Percentiles rank a stretch among this genome's conserved stretches.
phyloP scores from a whole-genome alignment of 2,797 vertebrate genomes.

The Passerculus sandwichensis region DNA sequence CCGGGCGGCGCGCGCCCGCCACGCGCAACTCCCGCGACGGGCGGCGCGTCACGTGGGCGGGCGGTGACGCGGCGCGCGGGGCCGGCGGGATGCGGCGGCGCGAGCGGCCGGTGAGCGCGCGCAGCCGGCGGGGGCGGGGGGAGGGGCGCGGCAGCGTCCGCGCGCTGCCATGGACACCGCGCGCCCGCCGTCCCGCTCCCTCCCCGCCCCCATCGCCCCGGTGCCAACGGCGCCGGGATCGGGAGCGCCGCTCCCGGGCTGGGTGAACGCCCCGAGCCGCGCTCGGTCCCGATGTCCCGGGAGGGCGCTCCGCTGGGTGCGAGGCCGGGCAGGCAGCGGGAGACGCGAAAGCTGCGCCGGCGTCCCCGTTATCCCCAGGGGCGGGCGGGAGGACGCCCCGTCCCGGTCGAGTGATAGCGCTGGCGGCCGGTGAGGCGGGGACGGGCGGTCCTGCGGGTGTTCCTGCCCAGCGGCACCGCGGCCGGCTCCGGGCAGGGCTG shows the following conservation, averaged over 20 bases:
- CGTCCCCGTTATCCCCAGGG: neutral
- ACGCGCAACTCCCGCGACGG: neutral
- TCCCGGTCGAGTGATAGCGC: neutral
- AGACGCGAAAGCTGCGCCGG: no score
- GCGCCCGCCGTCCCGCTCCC: neutral
- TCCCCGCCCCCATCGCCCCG: no score
- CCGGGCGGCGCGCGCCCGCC: neutral
- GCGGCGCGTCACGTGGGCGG: neutral
- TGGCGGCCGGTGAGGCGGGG: neutral
- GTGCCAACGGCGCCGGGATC: neutral
- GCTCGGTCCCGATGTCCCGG: neutral
- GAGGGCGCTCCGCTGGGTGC: neutral
- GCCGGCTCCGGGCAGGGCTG: neutral
- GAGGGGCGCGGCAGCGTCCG: neutral
- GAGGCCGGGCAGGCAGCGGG: neutral
- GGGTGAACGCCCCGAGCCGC: neutral
- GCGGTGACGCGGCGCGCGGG: neutral
- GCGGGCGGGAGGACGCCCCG: neutral
- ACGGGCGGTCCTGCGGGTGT: no score
- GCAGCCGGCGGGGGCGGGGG: neutral
- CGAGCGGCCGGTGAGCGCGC: neutral
- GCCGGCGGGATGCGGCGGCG: conserved; percentile 11
- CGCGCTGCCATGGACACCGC: neutral
- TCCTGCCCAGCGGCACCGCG: neutral
- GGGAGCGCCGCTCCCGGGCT: neutral